Evolutionary conservation across 2,113 vertebrate species (phyloP).

Genomic region (Macquaria australasica): DNA sequence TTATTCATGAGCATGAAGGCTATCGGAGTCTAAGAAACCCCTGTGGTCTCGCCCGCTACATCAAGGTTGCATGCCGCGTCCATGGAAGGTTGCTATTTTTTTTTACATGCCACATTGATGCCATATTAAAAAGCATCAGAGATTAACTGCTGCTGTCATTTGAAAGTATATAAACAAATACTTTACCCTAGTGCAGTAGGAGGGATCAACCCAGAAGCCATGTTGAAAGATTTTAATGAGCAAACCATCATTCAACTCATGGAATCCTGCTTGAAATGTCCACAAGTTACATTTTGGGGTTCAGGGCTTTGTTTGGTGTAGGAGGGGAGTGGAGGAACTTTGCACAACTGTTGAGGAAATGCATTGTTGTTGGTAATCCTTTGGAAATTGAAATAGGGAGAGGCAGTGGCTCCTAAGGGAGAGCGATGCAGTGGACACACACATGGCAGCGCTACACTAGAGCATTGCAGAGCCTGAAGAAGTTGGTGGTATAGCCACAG

Average conservation of each 20-base stretch:
- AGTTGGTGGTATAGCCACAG: slow-evolving; percentile 53
- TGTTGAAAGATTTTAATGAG: slow-evolving; percentile 67
- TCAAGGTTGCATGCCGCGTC: slow-evolving; percentile 82
- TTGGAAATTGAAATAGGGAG: slow-evolving; percentile 78
- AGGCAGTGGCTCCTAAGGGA: slow-evolving; percentile 55
- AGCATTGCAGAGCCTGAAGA: slow-evolving; percentile 50
- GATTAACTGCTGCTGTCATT: slow-evolving; percentile 78
- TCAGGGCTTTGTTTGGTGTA: slow-evolving; percentile 53
- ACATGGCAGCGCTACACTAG: slow-evolving; percentile 39
- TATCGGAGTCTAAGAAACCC: slow-evolving; percentile 85
- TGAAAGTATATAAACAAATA: slow-evolving; percentile 74
- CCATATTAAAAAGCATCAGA: slow-evolving; percentile 75
- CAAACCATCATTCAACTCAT: slow-evolving; percentile 67
- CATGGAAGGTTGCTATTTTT: slow-evolving; percentile 75
- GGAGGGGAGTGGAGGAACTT: slow-evolving; percentile 61
- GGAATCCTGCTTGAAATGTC: slow-evolving; percentile 68
- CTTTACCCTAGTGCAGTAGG: slow-evolving; percentile 45
- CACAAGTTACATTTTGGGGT: slow-evolving; percentile 61
- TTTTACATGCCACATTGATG: slow-evolving; percentile 53
- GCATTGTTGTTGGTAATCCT: slow-evolving; percentile 79
- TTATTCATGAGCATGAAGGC: slow-evolving; percentile 88
- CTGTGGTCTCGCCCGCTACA: slow-evolving; percentile 83
- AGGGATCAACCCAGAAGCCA: slow-evolving; percentile 35
- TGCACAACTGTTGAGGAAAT: slow-evolving; percentile 72
- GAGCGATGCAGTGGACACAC: slow-evolving; percentile 55